Base-by-base conservation (phyloP, 2,113 vertebrate genomes). In the Cranoglanis bouderius region DNA sequence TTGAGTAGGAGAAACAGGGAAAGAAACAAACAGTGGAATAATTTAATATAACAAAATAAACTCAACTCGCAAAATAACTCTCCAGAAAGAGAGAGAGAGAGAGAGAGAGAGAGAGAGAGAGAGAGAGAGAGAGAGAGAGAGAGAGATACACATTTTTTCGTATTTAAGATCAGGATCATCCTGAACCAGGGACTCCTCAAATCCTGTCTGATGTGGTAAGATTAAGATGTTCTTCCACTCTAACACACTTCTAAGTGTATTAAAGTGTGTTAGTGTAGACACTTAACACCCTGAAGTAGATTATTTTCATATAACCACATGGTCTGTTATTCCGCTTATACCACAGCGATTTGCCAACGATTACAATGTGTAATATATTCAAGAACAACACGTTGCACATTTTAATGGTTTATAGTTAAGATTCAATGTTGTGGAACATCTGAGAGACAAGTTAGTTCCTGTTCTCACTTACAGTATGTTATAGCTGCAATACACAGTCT, bases 1-100 rank as follows among this genome's bases (percentile, higher is more conserved):
- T 13, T 6, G 35, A 86, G 57, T 59, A 57, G 19, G 32, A 38
- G n/a, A 85, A 53, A 72, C 5, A 1, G n/a, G 29, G 6, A 63
- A 84, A 46, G 3, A 65, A 43, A 40, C 46, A 35, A 67, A 51
- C 8, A 26, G 24, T 35, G 49, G 32, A 77, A 38, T 21, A 57
- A 75, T 51, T 70, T 70, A 35, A 85, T 40, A 38, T 26, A 85
- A 38, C 32, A 78, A 78, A 75, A 86, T 2, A 55, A 32, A 85
- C 65, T 18, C 4, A 43, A 83, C 40, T 19, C 43, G 3, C 38
- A 84, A 67, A 49, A 67, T 40, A 67, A n/a, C 14, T 49, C 38
- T 75, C 32, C 26, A 13, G 70, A 40, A 0, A 38, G 18, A 51
- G 19, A 85, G 8, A 53, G 46, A 72, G 14, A 67, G 6, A 49